A percentile compares a stretch with the other conserved stretches of the same genome.
Conservation (phyloP, 1,140 invertebrate genomes). For the Heliconius nattereri region DNA sequence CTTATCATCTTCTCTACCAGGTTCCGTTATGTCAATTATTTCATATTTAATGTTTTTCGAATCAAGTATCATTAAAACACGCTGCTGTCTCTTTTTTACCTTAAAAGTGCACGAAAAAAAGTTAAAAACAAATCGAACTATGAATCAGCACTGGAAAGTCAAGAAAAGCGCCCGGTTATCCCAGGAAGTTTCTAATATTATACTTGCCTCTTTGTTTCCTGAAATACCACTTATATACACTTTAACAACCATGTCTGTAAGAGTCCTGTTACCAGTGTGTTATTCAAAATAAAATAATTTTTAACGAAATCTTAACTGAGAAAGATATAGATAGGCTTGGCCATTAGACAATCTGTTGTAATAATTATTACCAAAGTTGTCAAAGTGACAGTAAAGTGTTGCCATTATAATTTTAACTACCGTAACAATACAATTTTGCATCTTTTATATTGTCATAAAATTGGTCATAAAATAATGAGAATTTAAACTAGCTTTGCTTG, state of each 20-base stretch:
- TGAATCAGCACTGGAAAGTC: constrained; percentile 64
- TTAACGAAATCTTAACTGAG: constrained; percentile 56
- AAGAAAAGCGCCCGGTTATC: constrained; percentile 61
- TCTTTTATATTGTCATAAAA: neutral
- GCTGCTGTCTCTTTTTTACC: constrained; percentile 97
- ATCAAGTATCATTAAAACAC: constrained; percentile 94
- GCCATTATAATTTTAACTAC: neutral
- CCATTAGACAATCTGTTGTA: constrained; percentile 72
- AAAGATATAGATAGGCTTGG: constrained; percentile 79
- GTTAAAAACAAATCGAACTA: constrained; percentile 61
- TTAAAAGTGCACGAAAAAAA: constrained; percentile 80
- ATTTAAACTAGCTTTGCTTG: neutral
- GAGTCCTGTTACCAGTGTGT: constrained; percentile 23
- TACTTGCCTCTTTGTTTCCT: constrained; percentile 92
- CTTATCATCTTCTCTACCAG: constrained; percentile 92
- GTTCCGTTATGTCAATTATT: constrained; percentile 95
- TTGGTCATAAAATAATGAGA: neutral
- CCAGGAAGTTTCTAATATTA: constrained; percentile 69
- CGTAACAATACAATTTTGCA: neutral
- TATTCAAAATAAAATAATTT: constrained; percentile 42
- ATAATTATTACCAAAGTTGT: constrained; percentile 56
- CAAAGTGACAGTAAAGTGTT: constrained; percentile 26
- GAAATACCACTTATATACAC: constrained; percentile 94
- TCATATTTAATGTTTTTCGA: constrained; percentile 94
- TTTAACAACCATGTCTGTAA: constrained; percentile 89